Evolutionary conservation across 1,140 invertebrate genomes (phyloP).

Genomic region (Drosophila auraria): DNA sequence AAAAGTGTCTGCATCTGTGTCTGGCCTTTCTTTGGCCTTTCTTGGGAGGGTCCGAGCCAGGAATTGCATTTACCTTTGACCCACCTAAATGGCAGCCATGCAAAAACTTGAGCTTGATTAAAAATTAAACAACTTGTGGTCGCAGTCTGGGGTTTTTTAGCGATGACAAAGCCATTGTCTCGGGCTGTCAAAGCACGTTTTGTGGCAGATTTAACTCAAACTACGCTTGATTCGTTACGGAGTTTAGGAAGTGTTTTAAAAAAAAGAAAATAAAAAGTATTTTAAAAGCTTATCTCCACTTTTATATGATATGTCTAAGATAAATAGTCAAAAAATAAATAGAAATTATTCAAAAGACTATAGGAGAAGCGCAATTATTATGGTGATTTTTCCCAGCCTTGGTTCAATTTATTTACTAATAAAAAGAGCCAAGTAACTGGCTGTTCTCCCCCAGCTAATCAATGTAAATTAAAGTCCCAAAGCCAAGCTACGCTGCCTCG

Average conservation of each 20-base stretch:
- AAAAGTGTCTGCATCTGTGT: constrained; percentile 76
- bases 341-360: neutral
- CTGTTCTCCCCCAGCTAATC: constrained; percentile 34
- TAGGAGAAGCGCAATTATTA: neutral
- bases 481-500: constrained; percentile 41
- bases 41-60: constrained; percentile 17
- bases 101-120: constrained; percentile 75
- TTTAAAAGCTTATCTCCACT: neutral
- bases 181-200: constrained; percentile 62
- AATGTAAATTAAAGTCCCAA: constrained; percentile 34
- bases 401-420: constrained; percentile 6
- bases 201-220: constrained; percentile 61
- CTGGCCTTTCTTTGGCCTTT: constrained; percentile 30
- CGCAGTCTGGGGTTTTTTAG: constrained; percentile 7
- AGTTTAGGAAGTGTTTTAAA: neutral
- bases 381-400: neutral
- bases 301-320: neutral
- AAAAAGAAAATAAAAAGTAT: neutral
- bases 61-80: constrained; percentile 65
- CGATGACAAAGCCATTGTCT: constrained; percentile 30
- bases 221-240: constrained; percentile 33
- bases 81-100: constrained; percentile 70
- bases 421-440: constrained; percentile 47
- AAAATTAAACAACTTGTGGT: constrained; percentile 67
- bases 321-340: neutral